These are phyloP conservation scores for Petrocephalus microphthalmus DNA, from an alignment of 2,113 vertebrate genomes.

Conservation along the genomic window DNA sequence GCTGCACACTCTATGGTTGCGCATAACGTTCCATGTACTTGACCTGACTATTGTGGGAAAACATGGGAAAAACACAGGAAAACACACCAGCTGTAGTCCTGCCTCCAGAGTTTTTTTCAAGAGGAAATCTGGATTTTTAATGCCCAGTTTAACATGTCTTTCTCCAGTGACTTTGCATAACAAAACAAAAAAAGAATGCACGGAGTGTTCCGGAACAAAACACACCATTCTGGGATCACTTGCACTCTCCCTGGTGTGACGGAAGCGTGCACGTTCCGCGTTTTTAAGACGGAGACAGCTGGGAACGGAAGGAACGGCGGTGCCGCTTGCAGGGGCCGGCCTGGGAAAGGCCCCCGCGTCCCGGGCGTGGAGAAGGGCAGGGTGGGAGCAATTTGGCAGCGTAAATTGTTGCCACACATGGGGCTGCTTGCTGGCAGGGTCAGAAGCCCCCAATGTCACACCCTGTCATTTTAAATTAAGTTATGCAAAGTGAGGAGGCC, in stretches of 20 bases:
- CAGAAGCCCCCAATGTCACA: constrained; percentile 81
- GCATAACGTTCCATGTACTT: background rate
- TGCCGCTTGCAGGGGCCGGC: background rate
- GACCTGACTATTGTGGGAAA: background rate
- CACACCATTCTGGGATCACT: background rate
- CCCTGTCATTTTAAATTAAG: constrained; percentile 97
- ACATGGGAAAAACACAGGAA: background rate
- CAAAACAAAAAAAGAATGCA: background rate
- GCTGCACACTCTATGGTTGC: background rate
- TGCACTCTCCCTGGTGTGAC: background rate
- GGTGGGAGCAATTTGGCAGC: constrained; percentile 84
- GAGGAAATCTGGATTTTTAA: background rate
- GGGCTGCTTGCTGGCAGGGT: constrained; percentile 78
- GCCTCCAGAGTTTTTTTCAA: background rate
- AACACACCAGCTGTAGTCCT: background rate
- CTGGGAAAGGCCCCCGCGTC: constrained; percentile 32
- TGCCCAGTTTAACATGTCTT: too few species aligned
- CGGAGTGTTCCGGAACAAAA: background rate
- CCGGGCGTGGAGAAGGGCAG: constrained; percentile 50
- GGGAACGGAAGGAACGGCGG: background rate
- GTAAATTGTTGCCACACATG: constrained; percentile 88
- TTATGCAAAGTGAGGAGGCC: constrained; percentile 85
- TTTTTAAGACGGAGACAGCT: background rate
- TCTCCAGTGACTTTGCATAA: background rate
- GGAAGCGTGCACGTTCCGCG: background rate